Evolutionary conservation across 2,888 invertebrate genomes (phyloP).

Genomic region (Apoda limacodes): DNA sequence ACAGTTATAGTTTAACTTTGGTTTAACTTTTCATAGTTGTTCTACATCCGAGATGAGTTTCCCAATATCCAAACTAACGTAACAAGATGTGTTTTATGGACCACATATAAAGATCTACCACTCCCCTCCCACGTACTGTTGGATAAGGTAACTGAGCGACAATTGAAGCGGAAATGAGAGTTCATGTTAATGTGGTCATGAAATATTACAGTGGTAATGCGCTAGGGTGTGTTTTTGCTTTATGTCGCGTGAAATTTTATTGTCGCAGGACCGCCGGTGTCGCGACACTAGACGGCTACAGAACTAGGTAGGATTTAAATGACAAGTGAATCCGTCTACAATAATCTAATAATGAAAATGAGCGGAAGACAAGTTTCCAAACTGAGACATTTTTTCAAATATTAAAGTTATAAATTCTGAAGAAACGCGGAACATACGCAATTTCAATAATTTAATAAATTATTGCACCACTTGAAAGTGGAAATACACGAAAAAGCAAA

Average conservation of each 20-base stretch:
- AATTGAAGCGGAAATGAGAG: slow-evolving; percentile 22
- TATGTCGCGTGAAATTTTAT: slow-evolving; percentile 69
- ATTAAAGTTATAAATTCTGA: no score
- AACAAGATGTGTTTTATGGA: slow-evolving; percentile 52
- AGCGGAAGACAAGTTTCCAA: no score
- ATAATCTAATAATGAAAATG: no score
- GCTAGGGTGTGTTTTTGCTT: slow-evolving; percentile 67
- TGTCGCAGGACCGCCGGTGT: slow-evolving; percentile 41
- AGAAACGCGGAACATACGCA: no score
- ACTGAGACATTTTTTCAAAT: no score
- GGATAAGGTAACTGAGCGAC: slow-evolving; percentile 8
- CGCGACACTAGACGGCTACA: no score
- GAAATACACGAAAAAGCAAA: no score
- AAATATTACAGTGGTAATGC: slow-evolving; percentile 50
- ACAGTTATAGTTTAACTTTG: slow-evolving; percentile 55
- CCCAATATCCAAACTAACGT: slow-evolving; percentile 51
- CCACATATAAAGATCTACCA: slow-evolving; percentile 26
- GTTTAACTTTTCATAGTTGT: slow-evolving; percentile 41
- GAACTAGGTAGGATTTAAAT: no score
- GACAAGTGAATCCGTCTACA: no score
- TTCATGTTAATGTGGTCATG: slow-evolving; percentile 37
- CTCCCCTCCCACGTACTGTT: slow-evolving; percentile 12
- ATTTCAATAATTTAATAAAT: no score
- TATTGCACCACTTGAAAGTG: no score
- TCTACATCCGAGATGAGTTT: slow-evolving; percentile 46